phyloP scores from a whole-genome alignment of 1,140 invertebrate genomes.

The Plodia interpunctella region DNA sequence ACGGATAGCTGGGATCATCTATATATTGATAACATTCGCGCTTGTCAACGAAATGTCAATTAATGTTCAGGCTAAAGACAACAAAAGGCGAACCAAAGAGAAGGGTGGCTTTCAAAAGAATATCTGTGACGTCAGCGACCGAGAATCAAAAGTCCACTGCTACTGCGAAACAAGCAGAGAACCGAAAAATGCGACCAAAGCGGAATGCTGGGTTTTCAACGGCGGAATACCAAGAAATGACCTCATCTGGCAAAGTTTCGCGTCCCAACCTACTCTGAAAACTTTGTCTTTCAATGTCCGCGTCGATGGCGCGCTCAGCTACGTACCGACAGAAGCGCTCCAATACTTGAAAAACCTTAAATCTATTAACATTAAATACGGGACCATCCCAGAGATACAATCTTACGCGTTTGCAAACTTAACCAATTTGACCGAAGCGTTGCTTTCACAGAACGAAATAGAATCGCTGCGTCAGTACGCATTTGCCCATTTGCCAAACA shows the following conservation, averaged over 20 bases:
- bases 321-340: constrained; percentile 83
- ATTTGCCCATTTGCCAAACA: constrained; percentile 81
- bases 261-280: constrained; percentile 82
- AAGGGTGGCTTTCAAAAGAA: constrained; percentile 69
- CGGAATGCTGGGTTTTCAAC: constrained; percentile 82
- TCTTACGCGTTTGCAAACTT: constrained; percentile 85
- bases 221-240: constrained; percentile 79
- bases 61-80: constrained; percentile 58
- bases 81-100: constrained; percentile 60
- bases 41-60: constrained; percentile 63
- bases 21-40: constrained; percentile 57
- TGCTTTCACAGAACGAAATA: constrained; percentile 83
- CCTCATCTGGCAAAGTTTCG: constrained; percentile 83
- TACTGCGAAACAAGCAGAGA: constrained; percentile 69
- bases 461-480: constrained; percentile 79
- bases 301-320: constrained; percentile 80
- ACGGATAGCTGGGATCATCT: constrained; percentile 52
- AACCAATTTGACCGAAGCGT: constrained; percentile 81
- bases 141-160: constrained; percentile 71
- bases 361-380: constrained; percentile 83
- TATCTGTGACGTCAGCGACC: constrained; percentile 69
- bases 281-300: constrained; percentile 84
- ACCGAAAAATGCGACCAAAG: constrained; percentile 65
- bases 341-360: constrained; percentile 81
- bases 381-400: constrained; percentile 81